Base-by-base conservation (phyloP, 2,888 invertebrate genomes). In the Hyposoter didymator region DNA sequence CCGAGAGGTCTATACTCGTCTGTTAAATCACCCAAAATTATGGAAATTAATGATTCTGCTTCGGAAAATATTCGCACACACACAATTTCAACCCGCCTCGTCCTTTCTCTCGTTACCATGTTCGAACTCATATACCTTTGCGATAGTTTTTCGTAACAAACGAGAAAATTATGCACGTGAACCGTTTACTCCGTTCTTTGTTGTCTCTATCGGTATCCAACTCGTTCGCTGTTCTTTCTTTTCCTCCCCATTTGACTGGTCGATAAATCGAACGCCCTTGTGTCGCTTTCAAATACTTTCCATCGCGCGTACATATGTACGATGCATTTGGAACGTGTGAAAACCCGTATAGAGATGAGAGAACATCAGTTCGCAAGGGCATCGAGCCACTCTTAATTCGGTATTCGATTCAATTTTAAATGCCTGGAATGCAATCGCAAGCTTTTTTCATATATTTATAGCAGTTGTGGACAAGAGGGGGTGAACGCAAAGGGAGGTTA, bases 391-490 rank as follows among this genome's bases (percentile, higher is more conserved):
- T 74, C 74, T 85, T 80, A 83, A 85, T 80, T 85, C 83, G 80
- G 76, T 73, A 80, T 85, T 85, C 62, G 79, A 83, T 85, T 85
- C 67, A 80, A 85, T 85, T 83, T 85, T 80, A 49, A 67, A 66
- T 70, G 70, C 28, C 43, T 19, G 72, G 75, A 76, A 85, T 79
- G 82, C 79, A 76, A 79, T 85, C 62, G 76, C 76, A 14, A 52
- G 69, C 76, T 49, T 80, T 35, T 73, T 79, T 78, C 49, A 62
- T 66, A 64, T 35, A 78, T 66, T 52, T 43, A 70, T 70, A 84
- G 55, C 32, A 35, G 39, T 17, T 14, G 22, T 3, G n/a, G 28
- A 17, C 22, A 59, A 28, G 59, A 28, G 47, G 39, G 39, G 75
- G 49, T 62, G 14, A 19, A 66, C 47, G 76, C 45, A 22, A 67